These are phyloP conservation scores for Zaprionus camerounensis DNA, from an alignment of 1,140 invertebrate genomes.

Conservation along the genomic window DNA sequence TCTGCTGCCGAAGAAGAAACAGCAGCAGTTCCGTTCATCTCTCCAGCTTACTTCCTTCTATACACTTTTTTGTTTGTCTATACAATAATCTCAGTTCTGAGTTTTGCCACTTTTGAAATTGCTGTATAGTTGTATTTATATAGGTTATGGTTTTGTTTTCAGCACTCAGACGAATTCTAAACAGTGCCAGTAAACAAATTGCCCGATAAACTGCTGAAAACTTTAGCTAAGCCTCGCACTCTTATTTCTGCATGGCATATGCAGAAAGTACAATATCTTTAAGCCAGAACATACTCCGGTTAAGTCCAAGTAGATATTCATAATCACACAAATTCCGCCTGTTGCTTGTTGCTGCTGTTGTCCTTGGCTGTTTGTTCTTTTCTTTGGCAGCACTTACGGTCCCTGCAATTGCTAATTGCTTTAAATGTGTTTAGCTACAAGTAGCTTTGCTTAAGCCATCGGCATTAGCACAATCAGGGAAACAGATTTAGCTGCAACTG, in stretches of 20 bases:
- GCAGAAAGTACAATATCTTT: neutral
- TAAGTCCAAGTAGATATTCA: neutral
- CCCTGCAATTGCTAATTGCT: slow-evolving; percentile 73
- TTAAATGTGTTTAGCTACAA: slow-evolving; percentile 76
- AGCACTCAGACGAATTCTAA: neutral
- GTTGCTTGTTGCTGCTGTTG: slow-evolving; percentile 1
- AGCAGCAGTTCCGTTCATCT: slow-evolving; percentile 18
- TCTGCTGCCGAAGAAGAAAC: slow-evolving; percentile 12
- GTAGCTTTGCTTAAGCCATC: slow-evolving; percentile 66
- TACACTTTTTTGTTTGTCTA: slow-evolving; percentile 2
- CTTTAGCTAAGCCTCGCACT: neutral
- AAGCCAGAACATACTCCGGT: neutral
- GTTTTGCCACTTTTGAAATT: slow-evolving; percentile 17
- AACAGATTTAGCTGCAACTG: neutral
- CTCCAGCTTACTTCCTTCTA: neutral
- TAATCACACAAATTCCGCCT: neutral
- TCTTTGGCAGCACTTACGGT: slow-evolving; percentile 20
- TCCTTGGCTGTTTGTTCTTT: slow-evolving; percentile 25
- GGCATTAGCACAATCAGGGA: slow-evolving; percentile 50
- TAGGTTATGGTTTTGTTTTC: slow-evolving; percentile 4
- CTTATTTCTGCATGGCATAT: neutral
- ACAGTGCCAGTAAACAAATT: slow-evolving; percentile 8
- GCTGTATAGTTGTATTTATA: slow-evolving; percentile 11
- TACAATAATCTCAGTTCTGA: slow-evolving; percentile 10
- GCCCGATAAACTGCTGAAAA: slow-evolving; percentile 1